Percentiles rank a stretch among this genome's conserved stretches.
These are phyloP conservation scores for Empis livida DNA, from an alignment of 2,888 invertebrate genomes.

Conservation along the genomic window DNA sequence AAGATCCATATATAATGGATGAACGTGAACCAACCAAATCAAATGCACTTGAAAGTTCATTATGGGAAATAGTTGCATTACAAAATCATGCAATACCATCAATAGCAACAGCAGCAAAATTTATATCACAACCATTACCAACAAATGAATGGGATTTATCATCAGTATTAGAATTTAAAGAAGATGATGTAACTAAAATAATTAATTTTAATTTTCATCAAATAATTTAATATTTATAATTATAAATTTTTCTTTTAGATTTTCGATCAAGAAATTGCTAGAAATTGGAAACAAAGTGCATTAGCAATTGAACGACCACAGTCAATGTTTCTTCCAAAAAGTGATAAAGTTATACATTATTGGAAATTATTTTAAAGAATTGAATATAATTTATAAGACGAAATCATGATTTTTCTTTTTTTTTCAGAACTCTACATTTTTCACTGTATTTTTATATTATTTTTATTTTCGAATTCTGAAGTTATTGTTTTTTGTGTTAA, in stretches of 20 bases:
- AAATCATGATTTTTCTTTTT: too few species aligned
- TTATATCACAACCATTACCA: slow-evolving; percentile 54
- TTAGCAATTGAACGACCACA: slow-evolving; percentile 62
- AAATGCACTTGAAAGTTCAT: slow-evolving; percentile 72
- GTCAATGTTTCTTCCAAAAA: slow-evolving; percentile 44
- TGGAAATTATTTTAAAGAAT: slow-evolving; percentile 41
- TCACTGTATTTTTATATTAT: too few species aligned
- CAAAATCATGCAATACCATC: slow-evolving; percentile 60
- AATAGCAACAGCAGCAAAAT: slow-evolving; percentile 57
- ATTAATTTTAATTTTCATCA: not conserved
- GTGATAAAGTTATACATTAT: slow-evolving; percentile 53
- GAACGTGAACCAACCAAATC: slow-evolving; percentile 67
- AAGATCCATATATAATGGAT: slow-evolving; percentile 75
- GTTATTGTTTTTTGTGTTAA: too few species aligned
- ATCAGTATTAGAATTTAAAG: slow-evolving; percentile 49
- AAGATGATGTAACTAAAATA: slow-evolving; percentile 41
- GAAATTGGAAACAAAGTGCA: slow-evolving; percentile 59
- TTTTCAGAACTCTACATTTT: too few species aligned
- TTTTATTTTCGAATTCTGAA: too few species aligned
- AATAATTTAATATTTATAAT: too few species aligned
- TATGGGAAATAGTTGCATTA: slow-evolving; percentile 84
- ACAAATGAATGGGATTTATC: slow-evolving; percentile 55
- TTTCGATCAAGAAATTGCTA: slow-evolving; percentile 65
- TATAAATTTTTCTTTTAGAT: slow-evolving; percentile 38
- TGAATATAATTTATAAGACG: not conserved